Conservation (phyloP, 2,888 invertebrate species). For the Amphiduros pacificus region DNA sequence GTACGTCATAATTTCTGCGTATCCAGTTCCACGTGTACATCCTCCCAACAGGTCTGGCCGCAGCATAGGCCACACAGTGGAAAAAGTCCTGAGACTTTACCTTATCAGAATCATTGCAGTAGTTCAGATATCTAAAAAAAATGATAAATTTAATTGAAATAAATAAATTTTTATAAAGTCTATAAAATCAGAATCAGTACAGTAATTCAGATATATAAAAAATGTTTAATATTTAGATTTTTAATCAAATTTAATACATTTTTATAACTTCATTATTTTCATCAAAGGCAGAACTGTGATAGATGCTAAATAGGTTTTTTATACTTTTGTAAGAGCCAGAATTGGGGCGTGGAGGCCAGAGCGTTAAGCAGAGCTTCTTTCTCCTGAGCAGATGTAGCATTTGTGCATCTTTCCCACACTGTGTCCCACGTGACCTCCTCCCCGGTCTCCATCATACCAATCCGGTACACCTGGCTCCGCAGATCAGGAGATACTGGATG, state of each 20-base stretch:
- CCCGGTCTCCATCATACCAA: constrained; percentile 51
- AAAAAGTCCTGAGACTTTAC: constrained; percentile 86
- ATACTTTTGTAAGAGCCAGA: constrained; percentile 72
- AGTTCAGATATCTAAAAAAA: constrained; percentile 72
- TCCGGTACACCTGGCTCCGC: constrained; percentile 48
- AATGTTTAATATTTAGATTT: too few species aligned
- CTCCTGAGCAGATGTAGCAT: constrained; percentile 79
- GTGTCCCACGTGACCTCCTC: constrained; percentile 72
- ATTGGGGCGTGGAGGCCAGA: constrained; percentile 71
- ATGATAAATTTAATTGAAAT: too few species aligned
- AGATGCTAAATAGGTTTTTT: too few species aligned
- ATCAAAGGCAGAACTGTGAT: too few species aligned
- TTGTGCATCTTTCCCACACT: constrained; percentile 72
- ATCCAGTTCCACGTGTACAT: constrained; percentile 83
- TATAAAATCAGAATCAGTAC: too few species aligned
- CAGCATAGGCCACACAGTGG: constrained; percentile 70
- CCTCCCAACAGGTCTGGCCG: constrained; percentile 75
- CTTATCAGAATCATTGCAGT: constrained; percentile 74
- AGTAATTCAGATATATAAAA: too few species aligned
- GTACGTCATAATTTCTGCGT: constrained; percentile 73
- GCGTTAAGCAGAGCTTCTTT: constrained; percentile 74
- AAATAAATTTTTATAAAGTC: too few species aligned
- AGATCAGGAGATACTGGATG: constrained; percentile 41
- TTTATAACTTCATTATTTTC: too few species aligned
- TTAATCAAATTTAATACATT: too few species aligned